Evolutionary conservation across 2,113 vertebrate genomes (phyloP).

Genomic region (Progne subis): DNA sequence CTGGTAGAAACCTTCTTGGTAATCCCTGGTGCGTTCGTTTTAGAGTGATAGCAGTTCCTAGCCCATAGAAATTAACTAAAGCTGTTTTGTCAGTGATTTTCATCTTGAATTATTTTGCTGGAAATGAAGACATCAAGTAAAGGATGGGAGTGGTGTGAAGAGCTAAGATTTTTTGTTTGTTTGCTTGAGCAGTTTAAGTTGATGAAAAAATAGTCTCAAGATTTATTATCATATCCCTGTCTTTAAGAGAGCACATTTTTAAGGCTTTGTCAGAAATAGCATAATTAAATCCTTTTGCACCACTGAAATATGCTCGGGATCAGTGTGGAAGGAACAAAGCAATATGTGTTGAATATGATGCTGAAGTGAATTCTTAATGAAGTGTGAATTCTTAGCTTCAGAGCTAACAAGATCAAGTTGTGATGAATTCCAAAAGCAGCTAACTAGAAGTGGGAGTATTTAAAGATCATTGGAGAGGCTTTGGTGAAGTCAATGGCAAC

Average conservation of each 20-base stretch:
- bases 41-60: neutral
- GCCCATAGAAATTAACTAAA: neutral
- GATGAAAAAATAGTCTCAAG: neutral
- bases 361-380: neutral
- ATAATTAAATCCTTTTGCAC: neutral
- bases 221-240: neutral
- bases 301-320: neutral
- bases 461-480: neutral
- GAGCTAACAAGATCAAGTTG: neutral
- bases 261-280: neutral
- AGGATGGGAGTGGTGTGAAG: neutral
- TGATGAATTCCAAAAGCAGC: neutral
- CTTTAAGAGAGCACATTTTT: neutral
- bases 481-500: neutral
- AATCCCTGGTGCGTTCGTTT: rapidly evolving
- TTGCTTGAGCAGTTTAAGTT: neutral
- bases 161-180: neutral
- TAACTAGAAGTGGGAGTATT: neutral
- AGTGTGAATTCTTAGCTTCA: neutral
- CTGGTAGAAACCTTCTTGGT: neutral
- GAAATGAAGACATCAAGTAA: neutral
- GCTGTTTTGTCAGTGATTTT: neutral
- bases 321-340: neutral
- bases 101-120: neutral
- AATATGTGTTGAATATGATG: neutral